Base-by-base conservation (phyloP, 2,797 vertebrate species). In the Lophius americanus region DNA sequence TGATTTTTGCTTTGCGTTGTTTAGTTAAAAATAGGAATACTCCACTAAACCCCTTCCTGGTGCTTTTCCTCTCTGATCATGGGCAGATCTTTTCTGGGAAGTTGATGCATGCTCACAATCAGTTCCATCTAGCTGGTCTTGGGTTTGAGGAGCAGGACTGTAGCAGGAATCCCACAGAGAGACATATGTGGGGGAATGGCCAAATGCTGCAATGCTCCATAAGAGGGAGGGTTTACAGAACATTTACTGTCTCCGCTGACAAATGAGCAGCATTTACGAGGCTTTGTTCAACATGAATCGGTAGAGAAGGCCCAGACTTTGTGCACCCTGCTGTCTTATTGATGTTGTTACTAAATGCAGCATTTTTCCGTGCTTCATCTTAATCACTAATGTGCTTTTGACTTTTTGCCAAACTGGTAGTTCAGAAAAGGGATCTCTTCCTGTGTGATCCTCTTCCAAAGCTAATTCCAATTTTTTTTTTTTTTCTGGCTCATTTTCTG, bases 71-170 rank as follows among this genome's bases (percentile, higher is more conserved):
- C 73, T 79, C 56, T 77, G 75, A 82, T 83, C 64, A 62, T 50
- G 51, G 59, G 75, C 66, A 36, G 44, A 66, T 78, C 64, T 76
- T 68, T 64, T 59, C 50, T 64, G 49, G 69, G 79, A 78, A 82
- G 77, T 56, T 41, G 37, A 62, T 67, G 78, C 61, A 59, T 48
- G 75, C 73, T 56, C 14, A 0, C 59, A 68, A 48, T 43, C 50
- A 57, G 48, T 13, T 44, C 77, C 86, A 92, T 90, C 90, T 68
- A 46, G 60, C 58, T 50, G 82, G 87, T 87, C 88, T 91, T 88
- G 87, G 73, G 39, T 70, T 57, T 58, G 51, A 51, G 79, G 66
- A 64, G 65, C 46, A 67, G 64, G 64, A 81, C 65, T 59, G 78
- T 69, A 83, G 68, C 68, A 35, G 32, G 54, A 50, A 82, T 66